Base-by-base conservation (phyloP, 1,140 invertebrate genomes). In the Drosophila lini region DNA sequence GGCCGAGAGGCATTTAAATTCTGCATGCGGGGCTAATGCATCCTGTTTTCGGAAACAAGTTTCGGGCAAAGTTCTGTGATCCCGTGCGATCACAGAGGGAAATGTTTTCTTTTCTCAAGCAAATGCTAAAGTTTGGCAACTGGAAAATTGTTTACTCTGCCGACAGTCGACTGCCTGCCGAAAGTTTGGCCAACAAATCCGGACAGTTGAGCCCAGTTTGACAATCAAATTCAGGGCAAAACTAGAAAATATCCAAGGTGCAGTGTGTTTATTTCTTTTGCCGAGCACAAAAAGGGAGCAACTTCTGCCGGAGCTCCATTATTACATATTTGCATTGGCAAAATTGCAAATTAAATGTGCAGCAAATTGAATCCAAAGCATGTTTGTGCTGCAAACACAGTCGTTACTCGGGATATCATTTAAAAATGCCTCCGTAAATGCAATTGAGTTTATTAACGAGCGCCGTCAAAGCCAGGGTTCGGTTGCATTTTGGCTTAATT, bases 391-490 rank as follows among this genome's bases (percentile, higher is more conserved):
- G 32, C 44, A 47, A 65, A 63, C 16, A 74, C 11, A 71, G n/a
- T 22, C 6, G 19, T 28, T 11, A n/a, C 45, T 48, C 0, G 22
- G 42, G 7, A 31, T 71, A 36, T 70, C 48, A 61, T 38, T 47
- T 40, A 58, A 45, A 69, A 74, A 64, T 59, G 34, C 40, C 52
- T 38, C 13, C 56, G 38, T 13, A 68, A 75, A 78, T 76, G 81
- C 56, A 68, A 88, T 77, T 83, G 60, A 48, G 64, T 81, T 88
- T 82, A 88, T 88, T 80, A 86, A 70, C 63, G 77, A 63, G 56
- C 45, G 48, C 61, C 48, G 40, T 48, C 57, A 77, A 60, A 64
- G 50, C 36, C 45, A 15, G 25, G 34, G 19, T 55, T 40, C 28
- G 25, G 28, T 45, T 62, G 44, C 28, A 62, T 64, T 77, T 70